Base-by-base conservation (phyloP, 2,113 vertebrate genomes). In the Nannobrachium achirus region DNA sequence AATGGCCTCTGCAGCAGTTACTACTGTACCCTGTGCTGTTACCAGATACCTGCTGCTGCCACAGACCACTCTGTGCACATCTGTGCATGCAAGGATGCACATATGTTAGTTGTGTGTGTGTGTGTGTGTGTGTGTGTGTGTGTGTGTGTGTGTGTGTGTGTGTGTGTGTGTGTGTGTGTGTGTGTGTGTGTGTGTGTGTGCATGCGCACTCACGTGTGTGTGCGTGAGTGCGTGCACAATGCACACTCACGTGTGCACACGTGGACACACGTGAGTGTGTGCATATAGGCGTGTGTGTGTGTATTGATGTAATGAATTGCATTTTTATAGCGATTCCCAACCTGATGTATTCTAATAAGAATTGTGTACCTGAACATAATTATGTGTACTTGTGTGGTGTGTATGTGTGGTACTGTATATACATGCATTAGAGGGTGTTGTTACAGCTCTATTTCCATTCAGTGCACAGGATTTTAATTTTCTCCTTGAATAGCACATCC, bases 1-100 rank as follows among this genome's bases (percentile, higher is more conserved):
- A 51, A 85, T 89, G 75, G 73, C 88, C 83, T 86, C 82, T 87
- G 86, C 85, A 84, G 87, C 38, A 79, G 67, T 67, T 75, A 74
- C 73, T 57, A 72, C 69, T 63, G 65, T 69, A 57, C 41, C 20
- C 66, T 68, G 69, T 74, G 49, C 50, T 74, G 79, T 68, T 48
- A 82, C 71, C 65, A 66, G 78, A 85, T 79, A 84, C 63, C 66
- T 67, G 61, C 75, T 64, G 66, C 66, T 69, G 56, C 63, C 55
- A 60, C 56, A 6, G 1, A 41, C 53, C 1, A 2, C 8, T 49
- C n/a, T 73, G 50, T 39, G n/a, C n/a, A n/a, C n/a, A n/a, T n/a
- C n/a, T n/a, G n/a, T n/a, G n/a, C n/a, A n/a, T n/a, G n/a, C n/a
- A n/a, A n/a, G n/a, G n/a, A n/a, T n/a, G n/a, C n/a, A n/a, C n/a